Conservation (phyloP, 2,797 vertebrate genomes). For the Eidolon dupreanum region DNA sequence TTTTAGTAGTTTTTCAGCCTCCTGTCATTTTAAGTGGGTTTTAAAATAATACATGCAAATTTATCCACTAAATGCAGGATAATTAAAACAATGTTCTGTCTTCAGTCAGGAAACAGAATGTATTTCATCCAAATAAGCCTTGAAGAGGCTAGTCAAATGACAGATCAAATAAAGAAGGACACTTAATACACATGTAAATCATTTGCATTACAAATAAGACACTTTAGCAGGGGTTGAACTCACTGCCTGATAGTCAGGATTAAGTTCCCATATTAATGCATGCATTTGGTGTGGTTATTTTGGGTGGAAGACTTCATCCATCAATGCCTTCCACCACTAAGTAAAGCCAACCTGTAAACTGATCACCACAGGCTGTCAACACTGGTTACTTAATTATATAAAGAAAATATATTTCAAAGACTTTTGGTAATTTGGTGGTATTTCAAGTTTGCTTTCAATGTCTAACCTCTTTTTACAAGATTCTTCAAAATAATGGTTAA, state of each 20-base stretch:
- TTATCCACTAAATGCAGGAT: not conserved
- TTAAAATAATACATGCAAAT: not conserved
- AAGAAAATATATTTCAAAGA: constrained; percentile 77
- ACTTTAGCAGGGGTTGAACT: constrained; percentile 82
- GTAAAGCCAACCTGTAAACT: constrained; percentile 83
- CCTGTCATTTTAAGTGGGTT: not conserved
- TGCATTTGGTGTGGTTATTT: constrained; percentile 88
- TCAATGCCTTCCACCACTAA: constrained; percentile 83
- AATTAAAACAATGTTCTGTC: constrained; percentile 58
- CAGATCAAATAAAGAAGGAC: constrained; percentile 85
- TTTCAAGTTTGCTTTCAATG: constrained; percentile 29
- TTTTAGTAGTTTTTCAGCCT: constrained; percentile 19
- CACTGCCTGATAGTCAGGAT: constrained; percentile 80
- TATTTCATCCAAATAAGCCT: constrained; percentile 75
- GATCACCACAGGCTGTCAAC: constrained; percentile 86
- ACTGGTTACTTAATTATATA: constrained; percentile 80
- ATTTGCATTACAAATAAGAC: constrained; percentile 87
- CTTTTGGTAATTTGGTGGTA: constrained; percentile 51
- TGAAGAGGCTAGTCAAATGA: constrained; percentile 81
- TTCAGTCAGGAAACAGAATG: constrained; percentile 62
- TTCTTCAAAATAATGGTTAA: not conserved
- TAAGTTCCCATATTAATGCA: constrained; percentile 85
- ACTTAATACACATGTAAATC: constrained; percentile 86
- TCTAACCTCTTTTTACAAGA: constrained; percentile 19
- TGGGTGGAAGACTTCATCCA: constrained; percentile 85